Evolutionary conservation across 2,113 vertebrate genomes (phyloP).

Genomic region (Bubo bubo): DNA sequence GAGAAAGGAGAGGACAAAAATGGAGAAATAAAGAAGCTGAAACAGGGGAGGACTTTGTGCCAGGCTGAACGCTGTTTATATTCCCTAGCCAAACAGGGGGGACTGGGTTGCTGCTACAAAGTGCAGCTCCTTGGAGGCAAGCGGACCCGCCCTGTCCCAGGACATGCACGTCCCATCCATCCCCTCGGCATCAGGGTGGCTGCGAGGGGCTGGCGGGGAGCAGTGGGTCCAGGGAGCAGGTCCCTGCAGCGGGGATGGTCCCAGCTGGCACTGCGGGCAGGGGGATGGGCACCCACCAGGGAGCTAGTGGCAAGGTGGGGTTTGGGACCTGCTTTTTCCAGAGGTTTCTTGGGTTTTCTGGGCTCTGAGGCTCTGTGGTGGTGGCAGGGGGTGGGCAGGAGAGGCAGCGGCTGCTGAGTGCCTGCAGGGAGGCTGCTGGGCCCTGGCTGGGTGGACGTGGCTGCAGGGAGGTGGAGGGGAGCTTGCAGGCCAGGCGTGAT

Average conservation of each 20-base stretch:
- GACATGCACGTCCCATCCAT: neutral
- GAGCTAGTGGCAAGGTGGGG: neutral
- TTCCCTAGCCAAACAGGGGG: neutral
- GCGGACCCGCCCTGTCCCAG: accelerated
- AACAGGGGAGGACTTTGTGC: neutral
- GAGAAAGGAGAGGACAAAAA: neutral
- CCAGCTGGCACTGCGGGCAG: neutral
- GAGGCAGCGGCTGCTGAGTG: neutral
- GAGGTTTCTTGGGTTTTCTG: neutral
- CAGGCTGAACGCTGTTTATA: neutral
- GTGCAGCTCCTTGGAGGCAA: neutral
- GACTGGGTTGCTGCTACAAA: neutral
- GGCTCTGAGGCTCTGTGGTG: neutral
- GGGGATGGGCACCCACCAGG: accelerated
- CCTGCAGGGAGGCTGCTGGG: neutral
- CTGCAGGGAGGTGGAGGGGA: neutral
- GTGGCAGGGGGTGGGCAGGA: neutral
- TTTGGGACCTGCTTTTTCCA: neutral
- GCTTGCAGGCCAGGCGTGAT: accelerated
- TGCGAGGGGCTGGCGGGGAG: neutral
- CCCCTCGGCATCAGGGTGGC: accelerated
- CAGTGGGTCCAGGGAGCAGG: neutral
- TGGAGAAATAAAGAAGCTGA: neutral
- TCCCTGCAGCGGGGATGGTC: neutral
- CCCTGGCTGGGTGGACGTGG: neutral